These are phyloP conservation scores for Ameiurus melas DNA, from an alignment of 2,113 vertebrate genomes.

Conservation along the genomic window DNA sequence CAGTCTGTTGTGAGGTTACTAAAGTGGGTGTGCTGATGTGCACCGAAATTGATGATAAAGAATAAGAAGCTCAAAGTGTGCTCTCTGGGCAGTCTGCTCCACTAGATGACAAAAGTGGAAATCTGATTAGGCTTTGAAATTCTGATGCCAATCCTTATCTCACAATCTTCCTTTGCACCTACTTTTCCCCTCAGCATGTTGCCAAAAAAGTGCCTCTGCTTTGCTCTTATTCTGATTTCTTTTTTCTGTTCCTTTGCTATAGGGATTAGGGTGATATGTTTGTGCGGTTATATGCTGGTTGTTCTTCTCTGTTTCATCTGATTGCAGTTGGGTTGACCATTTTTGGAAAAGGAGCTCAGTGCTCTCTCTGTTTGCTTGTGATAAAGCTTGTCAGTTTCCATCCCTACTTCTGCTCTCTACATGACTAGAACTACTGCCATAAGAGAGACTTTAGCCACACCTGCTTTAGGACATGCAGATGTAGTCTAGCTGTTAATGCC, in stretches of 20 bases:
- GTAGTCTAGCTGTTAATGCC: not conserved
- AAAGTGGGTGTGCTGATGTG: constrained; percentile 35
- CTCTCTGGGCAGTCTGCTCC: constrained; percentile 18
- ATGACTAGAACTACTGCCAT: not conserved
- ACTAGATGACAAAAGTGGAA: constrained; percentile 6
- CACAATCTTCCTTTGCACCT: not conserved
- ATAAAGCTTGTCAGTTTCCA: constrained; percentile 34
- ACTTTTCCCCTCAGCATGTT: not conserved
- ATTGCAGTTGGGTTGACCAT: constrained; percentile 7
- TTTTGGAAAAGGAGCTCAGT: constrained; percentile 24
- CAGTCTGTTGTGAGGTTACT: constrained; percentile 22
- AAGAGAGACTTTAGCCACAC: not conserved
- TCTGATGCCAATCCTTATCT: not conserved
- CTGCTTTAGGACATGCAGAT: constrained; percentile 8
- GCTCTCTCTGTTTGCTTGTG: constrained; percentile 30
- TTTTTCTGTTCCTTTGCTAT: not conserved
- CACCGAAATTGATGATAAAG: constrained; percentile 32
- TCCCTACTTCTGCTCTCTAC: constrained; percentile 18
- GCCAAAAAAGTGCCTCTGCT: not conserved
- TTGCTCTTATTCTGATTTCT: not conserved
- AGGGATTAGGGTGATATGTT: not conserved
- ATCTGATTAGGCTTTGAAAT: constrained; percentile 31
- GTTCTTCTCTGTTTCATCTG: constrained; percentile 10
- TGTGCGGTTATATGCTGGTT: not conserved
- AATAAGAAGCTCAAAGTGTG: constrained; percentile 22